Base-by-base conservation (phyloP, 23 tunicate genomes). In the Trididemnum clinides region DNA sequence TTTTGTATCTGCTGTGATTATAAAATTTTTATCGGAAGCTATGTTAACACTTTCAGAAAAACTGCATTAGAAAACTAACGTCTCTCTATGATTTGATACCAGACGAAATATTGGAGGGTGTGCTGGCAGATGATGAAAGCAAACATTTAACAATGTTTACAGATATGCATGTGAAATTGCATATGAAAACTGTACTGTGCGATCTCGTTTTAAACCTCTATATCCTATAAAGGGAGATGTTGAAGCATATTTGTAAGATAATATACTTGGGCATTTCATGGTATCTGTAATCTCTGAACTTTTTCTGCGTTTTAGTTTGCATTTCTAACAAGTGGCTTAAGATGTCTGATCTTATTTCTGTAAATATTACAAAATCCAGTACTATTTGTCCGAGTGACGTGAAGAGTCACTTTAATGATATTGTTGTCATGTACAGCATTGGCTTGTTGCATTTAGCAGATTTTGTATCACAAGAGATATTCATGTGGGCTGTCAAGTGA, bases 31-130 rank as follows among this genome's bases (percentile, higher is more conserved):
- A 21, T 71, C 39, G 5, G 77, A 59, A 74, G 58, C 81, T 36
- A 36, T 74, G 81, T 15, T 74, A 74, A 74, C 59, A 33, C 81
- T 74, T 74, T 74, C 81, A 74, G 51, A 36, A 34, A 74, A 36
- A 36, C 81, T 38, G 37, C 81, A 74, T 20, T 34, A 74, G 81
- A 34, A n/a, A 74, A 74, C 81, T 59, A 74, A 38, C 30, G 81
- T 62, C 70, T 20, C 23, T 62, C 70, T 62, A 25, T 62, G 70
- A 62, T 5, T 12, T 62, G 70, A 62, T 62, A 62, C 70, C 15
- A 62, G 70, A 62, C 70, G 23, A 25, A 20, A 62, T 62, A 25
- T 62, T 62, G 15, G 70, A 62, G 70, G 15, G 26, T 22, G 70
- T 62, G 27, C 70, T 62, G 15, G 70, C 70, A 12, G 70, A 62